These are phyloP conservation scores for Pterocles gutturalis DNA, from an alignment of 2,113 vertebrate species.

Conservation along the genomic window DNA sequence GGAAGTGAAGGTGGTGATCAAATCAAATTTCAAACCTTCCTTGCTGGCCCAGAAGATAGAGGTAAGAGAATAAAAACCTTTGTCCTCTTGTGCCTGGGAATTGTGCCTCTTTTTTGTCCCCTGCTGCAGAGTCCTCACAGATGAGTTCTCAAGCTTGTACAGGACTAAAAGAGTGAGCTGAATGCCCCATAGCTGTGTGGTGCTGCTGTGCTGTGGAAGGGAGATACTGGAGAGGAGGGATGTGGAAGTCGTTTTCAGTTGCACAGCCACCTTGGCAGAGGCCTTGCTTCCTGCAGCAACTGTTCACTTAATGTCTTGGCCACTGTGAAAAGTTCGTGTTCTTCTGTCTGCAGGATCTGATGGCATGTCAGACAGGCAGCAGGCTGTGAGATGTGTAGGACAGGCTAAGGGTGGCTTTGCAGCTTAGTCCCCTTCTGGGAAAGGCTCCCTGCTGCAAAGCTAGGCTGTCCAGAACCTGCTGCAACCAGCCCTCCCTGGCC, in stretches of 20 bases:
- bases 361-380: background rate
- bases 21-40: constrained; percentile 99
- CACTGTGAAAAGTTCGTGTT: background rate
- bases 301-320: background rate
- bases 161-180: background rate
- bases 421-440: background rate
- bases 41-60: constrained; percentile 99
- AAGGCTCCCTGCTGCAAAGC: background rate
- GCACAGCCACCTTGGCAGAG: background rate
- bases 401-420: background rate
- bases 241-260: background rate
- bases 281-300: background rate
- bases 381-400: background rate
- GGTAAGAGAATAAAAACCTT: constrained; percentile 73
- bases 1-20: constrained; percentile 99
- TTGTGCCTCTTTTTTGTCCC: background rate
- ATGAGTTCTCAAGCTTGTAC: background rate
- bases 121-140: background rate
- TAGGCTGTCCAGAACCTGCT: background rate
- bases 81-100: background rate
- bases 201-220: background rate
- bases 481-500: background rate
- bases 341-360: background rate
- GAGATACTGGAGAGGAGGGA: background rate
- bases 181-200: too few species aligned